Evolutionary conservation across 2,797 vertebrate genomes (phyloP).

Genomic region (Chiropotes sagulatus): DNA sequence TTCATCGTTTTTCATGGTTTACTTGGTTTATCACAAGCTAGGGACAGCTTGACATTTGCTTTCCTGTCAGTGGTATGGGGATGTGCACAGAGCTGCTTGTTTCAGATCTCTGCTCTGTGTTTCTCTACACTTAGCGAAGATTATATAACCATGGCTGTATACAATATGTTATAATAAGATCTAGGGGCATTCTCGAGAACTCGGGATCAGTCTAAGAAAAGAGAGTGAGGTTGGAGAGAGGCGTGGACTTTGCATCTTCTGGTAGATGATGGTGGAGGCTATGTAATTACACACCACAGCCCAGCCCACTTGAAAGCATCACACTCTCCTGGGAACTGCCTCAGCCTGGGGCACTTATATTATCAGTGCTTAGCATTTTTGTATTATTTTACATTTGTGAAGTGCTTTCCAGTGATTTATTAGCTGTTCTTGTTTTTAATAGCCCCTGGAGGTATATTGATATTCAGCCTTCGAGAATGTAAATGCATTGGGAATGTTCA

Average conservation of each 20-base stretch:
- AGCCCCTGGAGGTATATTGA: constrained; percentile 72
- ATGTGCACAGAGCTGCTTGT: background rate
- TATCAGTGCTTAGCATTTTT: constrained; percentile 75
- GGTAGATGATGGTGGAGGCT: background rate
- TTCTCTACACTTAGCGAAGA: background rate
- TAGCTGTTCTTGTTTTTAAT: constrained; percentile 75
- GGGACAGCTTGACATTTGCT: constrained; percentile 54
- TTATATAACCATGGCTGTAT: background rate
- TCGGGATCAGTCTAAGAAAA: background rate
- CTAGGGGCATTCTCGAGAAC: background rate
- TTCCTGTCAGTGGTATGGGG: background rate
- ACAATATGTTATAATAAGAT: background rate
- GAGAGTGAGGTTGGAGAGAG: background rate
- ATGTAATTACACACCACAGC: background rate
- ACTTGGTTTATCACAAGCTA: constrained; percentile 25
- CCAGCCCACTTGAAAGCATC: background rate
- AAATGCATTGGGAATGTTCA: constrained; percentile 58
- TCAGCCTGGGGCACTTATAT: constrained; percentile 49
- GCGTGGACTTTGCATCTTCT: background rate
- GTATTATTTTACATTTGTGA: constrained; percentile 76
- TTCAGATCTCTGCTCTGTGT: background rate
- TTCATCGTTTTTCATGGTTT: constrained; percentile 52
- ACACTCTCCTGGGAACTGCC: constrained; percentile 51
- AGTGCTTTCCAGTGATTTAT: constrained; percentile 78
- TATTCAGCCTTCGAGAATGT: constrained; percentile 73